Percentiles rank a stretch among this genome's conserved stretches.
Conservation (phyloP, 2,888 invertebrate genomes). For the Volucella inflata region DNA sequence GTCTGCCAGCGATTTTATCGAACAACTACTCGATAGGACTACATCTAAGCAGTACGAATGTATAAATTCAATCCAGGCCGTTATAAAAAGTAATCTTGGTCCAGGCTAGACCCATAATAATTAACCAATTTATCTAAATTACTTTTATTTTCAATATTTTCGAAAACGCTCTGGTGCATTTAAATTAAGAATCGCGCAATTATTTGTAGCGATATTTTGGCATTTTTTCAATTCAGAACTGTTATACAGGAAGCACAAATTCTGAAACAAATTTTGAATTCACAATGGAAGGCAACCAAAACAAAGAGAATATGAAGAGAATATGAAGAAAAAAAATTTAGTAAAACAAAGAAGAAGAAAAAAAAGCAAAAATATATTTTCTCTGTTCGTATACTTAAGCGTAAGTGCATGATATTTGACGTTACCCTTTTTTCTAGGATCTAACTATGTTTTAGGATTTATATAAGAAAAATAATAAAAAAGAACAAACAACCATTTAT, state of each 20-base stretch:
- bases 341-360: slow-evolving; percentile 16
- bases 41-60: slow-evolving; percentile 81
- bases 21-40: slow-evolving; percentile 81
- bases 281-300: too few relatives aligned
- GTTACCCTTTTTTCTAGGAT: slow-evolving; percentile 62
- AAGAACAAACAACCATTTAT: slow-evolving; percentile 58
- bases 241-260: slow-evolving; percentile 70
- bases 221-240: slow-evolving; percentile 60
- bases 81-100: slow-evolving; percentile 81
- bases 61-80: slow-evolving; percentile 80
- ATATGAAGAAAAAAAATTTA: not conserved
- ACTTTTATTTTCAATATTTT: slow-evolving; percentile 52
- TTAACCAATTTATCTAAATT: slow-evolving; percentile 20
- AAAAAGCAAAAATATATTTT: slow-evolving; percentile 48
- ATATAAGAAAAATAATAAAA: slow-evolving; percentile 47
- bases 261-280: too few relatives aligned
- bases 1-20: slow-evolving; percentile 81
- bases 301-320: not conserved
- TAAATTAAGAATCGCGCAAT: slow-evolving; percentile 30
- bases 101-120: slow-evolving; percentile 77
- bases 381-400: slow-evolving; percentile 48
- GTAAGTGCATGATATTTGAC: slow-evolving; percentile 54
- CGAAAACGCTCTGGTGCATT: slow-evolving; percentile 61
- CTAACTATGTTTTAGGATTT: slow-evolving; percentile 70
- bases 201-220: slow-evolving; percentile 48